Base-by-base conservation (phyloP, 2,113 vertebrate species). In the Columba janthina region DNA sequence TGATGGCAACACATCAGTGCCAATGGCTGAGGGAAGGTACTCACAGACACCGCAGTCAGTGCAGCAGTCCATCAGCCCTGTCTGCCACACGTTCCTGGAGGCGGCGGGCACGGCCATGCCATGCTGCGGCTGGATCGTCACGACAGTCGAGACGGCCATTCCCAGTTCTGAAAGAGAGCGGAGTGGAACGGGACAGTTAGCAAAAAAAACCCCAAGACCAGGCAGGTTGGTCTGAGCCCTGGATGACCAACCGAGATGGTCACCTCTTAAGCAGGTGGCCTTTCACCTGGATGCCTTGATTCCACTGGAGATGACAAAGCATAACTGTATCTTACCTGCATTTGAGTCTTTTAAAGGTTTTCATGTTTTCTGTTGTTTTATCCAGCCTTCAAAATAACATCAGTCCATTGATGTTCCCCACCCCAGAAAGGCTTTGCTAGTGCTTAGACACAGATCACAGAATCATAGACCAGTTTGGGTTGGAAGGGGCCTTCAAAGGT, bases 41-140 rank as follows among this genome's bases (percentile, higher is more conserved):
- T 98, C 92, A 98, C 98, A 98, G 70, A 98, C 96, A 0, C 96
- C 17, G 0, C 89, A 97, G 92, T 98, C 98, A 0, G 71, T 22
- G 88, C 94, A 98, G 72, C 98, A 98, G 9, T 98, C 98, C 16
- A 88, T 78, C 84, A 98, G 12, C 46, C 94, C 86, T 0, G 98
- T 98, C 85, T 98, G 98, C 98, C 98, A 98, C 0, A 7, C 11
- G 73, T 26, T 81, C 3, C 34, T 75, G 0, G 90, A 66, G 11
- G 5, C 17, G 1, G 21, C 0, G 0, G 69, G 18, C 5, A 1
- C 0, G 1, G 5, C n/a, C 24, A 9, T 2, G 1, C 21, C 1
- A 12, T 90, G 22, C 38, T 95, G 94, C 0, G 95, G 96, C 89
- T 97, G 96, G 8, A 87, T 2, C 0, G 78, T 96, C 92, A 97